Base-by-base conservation (phyloP, 2,797 vertebrate genomes). In the Sebastes nivosus region DNA sequence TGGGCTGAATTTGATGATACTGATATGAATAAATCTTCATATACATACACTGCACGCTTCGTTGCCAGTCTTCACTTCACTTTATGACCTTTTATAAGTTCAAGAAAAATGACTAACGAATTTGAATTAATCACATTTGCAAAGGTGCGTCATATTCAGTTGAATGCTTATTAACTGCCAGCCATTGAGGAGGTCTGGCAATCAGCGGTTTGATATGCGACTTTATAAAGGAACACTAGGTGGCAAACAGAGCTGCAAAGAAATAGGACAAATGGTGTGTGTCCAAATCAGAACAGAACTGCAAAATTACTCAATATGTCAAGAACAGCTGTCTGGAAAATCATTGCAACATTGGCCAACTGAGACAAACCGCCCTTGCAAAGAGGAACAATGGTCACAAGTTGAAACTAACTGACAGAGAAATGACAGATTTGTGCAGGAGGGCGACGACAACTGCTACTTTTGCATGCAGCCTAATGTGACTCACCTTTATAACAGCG, bases 301-400 rank as follows among this genome's bases (percentile, higher is more conserved):
- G n/a, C 36, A 27, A n/a, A 72, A 85, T 86, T 69, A 50, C 75
- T 86, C 60, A 77, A 63, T 65, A 54, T 80, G 80, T 82, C 72
- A 54, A 67, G 11, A 79, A 25, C 58, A 50, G 38, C 66, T 12
- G 34, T 73, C 66, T 69, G 82, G 22, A 70, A 85, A 85, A 55
- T 76, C 34, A 76, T 88, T 81, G 24, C 80, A 76, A 75, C 80
- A 82, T 6, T 25, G 70, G 27, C 54, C 55, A n/a, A 32, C 32
- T n/a, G 61, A 50, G 72, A 77, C 20, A 3, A 74, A 55, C 46
- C 30, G 72, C 30, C 11, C 57, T 36, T 8, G 59, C 29, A 77
- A 80, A 86, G 80, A 79, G 70, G 65, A 78, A 86, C 75, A 34
- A 63, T 9, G 2, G 64, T 58, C 87, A 75, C 57, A 22, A 79